Base-by-base conservation (phyloP, 2,888 invertebrate species). In the Pimpla rufipes region DNA sequence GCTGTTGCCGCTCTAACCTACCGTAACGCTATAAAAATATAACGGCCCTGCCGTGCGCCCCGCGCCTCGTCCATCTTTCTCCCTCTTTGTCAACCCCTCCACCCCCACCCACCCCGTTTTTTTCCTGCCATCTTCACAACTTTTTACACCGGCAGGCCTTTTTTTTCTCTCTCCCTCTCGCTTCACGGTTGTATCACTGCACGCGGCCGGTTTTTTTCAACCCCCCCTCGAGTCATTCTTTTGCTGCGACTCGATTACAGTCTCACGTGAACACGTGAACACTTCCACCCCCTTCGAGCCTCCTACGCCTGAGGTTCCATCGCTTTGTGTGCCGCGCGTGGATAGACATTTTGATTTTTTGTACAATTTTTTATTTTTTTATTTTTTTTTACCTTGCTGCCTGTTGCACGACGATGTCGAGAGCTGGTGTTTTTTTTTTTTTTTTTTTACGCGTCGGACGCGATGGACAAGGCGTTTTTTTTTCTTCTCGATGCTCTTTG, bases 11-110 rank as follows among this genome's bases (percentile, higher is more conserved):
- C 88, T 91, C 90, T 92, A 92, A 91, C 92, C 92, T 92, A 92
- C 89, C 92, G 91, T 92, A 90, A 92, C 90, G 88, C 90, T 91
- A 92, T 92, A 92, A 91, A 92, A 91, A 92, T 91, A 92, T 91
- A 91, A 91, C 91, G 90, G 89, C 88, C 77, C 84, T 50, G 82
- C 81, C 79, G 79, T 79, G 82, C 79, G 77, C 76, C 81, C 3
- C 82, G 73, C 84, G 59, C 81, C 84, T 62, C 64, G 71, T 62
- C 67, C 70, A 37, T 74, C 47, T 73, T 52, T 81, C 81, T 80
- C 73, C 59, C 77, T 81, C 74, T 80, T 74, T 84, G 83, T 83
- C 77, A 77, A 40, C 73, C 73, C 70, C 59, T 5, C 5, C 29
- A 2, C 29, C 29, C 29, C 70, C 59, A 2, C 5, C 29, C 29